phyloP scores from a whole-genome alignment of 92 coral and sea anemone genomes.

The Epizoanthus rinbou region DNA sequence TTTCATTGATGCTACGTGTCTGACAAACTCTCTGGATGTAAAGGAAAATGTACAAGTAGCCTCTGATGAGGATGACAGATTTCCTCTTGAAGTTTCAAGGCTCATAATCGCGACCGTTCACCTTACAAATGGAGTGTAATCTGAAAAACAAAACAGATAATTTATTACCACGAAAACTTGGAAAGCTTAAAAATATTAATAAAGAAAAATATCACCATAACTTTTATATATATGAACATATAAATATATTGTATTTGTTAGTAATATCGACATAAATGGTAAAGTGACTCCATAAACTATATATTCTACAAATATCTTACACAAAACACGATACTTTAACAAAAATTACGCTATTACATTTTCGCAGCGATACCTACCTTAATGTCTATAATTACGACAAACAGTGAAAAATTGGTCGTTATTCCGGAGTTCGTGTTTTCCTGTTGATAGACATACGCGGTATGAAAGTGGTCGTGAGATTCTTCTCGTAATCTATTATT shows the following conservation, averaged over 20 bases:
- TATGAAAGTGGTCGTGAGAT: conserved; percentile 16
- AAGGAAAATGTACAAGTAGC: conserved; percentile 28
- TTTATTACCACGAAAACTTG: not conserved
- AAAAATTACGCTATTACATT: not conserved
- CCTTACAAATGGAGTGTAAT: conserved; percentile 8
- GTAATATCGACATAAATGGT: conserved; percentile 28
- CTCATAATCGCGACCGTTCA: not conserved
- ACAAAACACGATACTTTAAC: not conserved
- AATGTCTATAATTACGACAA: not conserved
- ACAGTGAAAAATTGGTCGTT: not conserved
- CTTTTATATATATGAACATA: not conserved
- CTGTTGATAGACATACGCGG: conserved; percentile 21
- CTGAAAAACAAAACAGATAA: not conserved
- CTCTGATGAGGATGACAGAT: conserved; percentile 17
- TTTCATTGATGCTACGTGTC: conserved; percentile 41
- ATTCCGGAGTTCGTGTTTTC: conserved; percentile 24
- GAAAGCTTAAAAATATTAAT: not conserved
- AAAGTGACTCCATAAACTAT: not conserved
- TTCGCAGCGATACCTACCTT: conserved; percentile 9
- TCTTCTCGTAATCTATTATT: conserved; percentile 39
- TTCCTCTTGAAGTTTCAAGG: conserved; percentile 24
- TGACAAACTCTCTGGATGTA: conserved; percentile 29
- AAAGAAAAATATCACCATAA: not conserved
- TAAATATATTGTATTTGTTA: not conserved
- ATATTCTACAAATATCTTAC: not conserved